Base-by-base conservation (phyloP, 2,888 invertebrate species). In the Prostheceraeus crozeri region DNA sequence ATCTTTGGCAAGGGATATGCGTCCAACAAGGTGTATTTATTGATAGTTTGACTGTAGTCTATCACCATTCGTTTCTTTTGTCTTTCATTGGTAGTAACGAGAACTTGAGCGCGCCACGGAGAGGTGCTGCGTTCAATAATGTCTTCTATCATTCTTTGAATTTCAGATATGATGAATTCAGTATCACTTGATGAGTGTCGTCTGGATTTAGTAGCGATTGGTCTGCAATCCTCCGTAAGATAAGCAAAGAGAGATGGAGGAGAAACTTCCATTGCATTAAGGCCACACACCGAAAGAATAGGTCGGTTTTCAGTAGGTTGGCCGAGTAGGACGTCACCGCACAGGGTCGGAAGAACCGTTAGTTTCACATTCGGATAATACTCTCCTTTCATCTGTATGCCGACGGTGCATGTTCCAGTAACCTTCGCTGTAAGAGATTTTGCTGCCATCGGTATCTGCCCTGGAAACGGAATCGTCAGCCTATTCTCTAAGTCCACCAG, bases 11-110 rank as follows among this genome's bases (percentile, higher is more conserved):
- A 48, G 10, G 67, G 65, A 40, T 65, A 66, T 4, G 46, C 62
- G 54, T 66, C 63, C 1, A 62, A 46, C 21, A 57, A 48, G 2
- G 67, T 66, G 19, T 62, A 63, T 19, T 45, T 48, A 27, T 68
- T 69, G 2, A 69, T 35, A 1, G 56, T 65, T 35, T 65, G 62
- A 1, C 51, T 63, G 25, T 66, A 65, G 33, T 67, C 63, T 14
- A 65, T 57, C 6, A 62, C 62, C 23, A 66, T 56, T 35, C 62
- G 40, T 8, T 57, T 51, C 21, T 61, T 62, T 14, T 61, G 62
- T 1, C 52, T 30, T 35, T 63, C 57, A 27, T 61, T 57, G 6
- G 57, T 59, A n/a, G 56, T 53, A 1, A 65, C 62, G 11, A 64
- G 40, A 3, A 59, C 59, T 25, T 64, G 65, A 11, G 64, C 62